A percentile compares a stretch with the other conserved stretches of the same genome.
These are phyloP conservation scores for Acrobasis suavella DNA, from an alignment of 2,888 invertebrate species.

Conservation along the genomic window DNA sequence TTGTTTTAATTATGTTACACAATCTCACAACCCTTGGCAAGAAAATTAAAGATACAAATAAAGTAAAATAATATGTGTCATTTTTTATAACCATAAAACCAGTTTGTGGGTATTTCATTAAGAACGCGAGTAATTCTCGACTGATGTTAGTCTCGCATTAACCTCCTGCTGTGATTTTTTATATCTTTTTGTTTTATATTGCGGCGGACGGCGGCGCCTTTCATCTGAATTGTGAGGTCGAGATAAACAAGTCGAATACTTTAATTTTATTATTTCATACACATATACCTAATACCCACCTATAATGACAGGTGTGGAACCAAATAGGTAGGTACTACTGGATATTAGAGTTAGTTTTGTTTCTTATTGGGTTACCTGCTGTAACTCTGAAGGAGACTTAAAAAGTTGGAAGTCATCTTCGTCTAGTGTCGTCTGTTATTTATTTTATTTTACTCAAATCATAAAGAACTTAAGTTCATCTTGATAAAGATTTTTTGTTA, in stretches of 20 bases:
- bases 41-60: background rate
- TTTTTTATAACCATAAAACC: slow-evolving; percentile 19
- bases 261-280: slow-evolving; percentile 20
- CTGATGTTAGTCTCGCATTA: slow-evolving; percentile 38
- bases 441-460: too few species aligned
- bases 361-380: background rate
- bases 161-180: slow-evolving; percentile 40
- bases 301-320: background rate
- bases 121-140: slow-evolving; percentile 36
- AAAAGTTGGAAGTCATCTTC: too few species aligned
- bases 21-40: background rate
- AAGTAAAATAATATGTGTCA: background rate
- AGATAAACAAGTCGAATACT: slow-evolving; percentile 28
- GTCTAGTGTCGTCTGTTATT: too few species aligned
- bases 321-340: background rate
- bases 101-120: slow-evolving; percentile 31
- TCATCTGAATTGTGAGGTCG: slow-evolving; percentile 35
- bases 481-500: too few species aligned
- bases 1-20: background rate
- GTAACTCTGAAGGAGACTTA: too few species aligned
- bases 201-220: slow-evolving; percentile 32
- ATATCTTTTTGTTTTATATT: slow-evolving; percentile 34
- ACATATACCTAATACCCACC: slow-evolving; percentile 1
- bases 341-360: background rate
- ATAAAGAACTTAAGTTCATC: too few species aligned